Evolutionary conservation across 2,113 vertebrate genomes (phyloP).

Genomic region (Mormyrus lacerda): DNA sequence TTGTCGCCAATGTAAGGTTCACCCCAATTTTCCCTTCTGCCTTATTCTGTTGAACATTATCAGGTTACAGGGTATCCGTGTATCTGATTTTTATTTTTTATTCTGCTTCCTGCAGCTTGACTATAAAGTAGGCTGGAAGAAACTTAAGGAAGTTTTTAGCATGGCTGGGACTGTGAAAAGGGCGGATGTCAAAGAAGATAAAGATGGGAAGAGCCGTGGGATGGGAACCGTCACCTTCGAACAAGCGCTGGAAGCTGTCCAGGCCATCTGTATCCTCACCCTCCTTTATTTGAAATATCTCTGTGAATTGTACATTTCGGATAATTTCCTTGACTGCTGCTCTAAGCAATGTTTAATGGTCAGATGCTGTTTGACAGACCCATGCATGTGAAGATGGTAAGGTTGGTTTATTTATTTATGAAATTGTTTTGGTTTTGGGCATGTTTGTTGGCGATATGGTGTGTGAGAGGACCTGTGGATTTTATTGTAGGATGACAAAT

Average conservation of each 20-base stretch:
- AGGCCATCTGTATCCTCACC: conserved; percentile 95
- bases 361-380: conserved; percentile 97
- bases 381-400: conserved; percentile 99
- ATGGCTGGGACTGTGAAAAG: conserved; percentile 93
- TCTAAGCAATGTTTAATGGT: conserved; percentile 94
- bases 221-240: conserved; percentile 98
- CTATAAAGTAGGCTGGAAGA: conserved; percentile 98
- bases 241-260: conserved; percentile 91
- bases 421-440: not conserved
- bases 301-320: conserved; percentile 6
- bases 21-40: not conserved
- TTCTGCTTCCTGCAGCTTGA: conserved; percentile 72
- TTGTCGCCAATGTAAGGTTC: conserved; percentile 89
- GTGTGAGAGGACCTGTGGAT: conserved; percentile 5
- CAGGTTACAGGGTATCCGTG: not conserved
- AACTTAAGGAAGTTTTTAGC: conserved; percentile 93
- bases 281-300: not conserved
- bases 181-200: conserved; percentile 96
- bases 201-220: conserved; percentile 93
- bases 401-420: not conserved
- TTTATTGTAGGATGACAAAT: conserved; percentile 85
- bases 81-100: not conserved
- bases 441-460: not conserved
- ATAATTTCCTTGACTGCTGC: conserved; percentile 59
- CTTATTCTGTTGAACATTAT: conserved; percentile 66